Base-by-base conservation (phyloP, 2,888 invertebrate genomes). In the Hesperia comma region DNA sequence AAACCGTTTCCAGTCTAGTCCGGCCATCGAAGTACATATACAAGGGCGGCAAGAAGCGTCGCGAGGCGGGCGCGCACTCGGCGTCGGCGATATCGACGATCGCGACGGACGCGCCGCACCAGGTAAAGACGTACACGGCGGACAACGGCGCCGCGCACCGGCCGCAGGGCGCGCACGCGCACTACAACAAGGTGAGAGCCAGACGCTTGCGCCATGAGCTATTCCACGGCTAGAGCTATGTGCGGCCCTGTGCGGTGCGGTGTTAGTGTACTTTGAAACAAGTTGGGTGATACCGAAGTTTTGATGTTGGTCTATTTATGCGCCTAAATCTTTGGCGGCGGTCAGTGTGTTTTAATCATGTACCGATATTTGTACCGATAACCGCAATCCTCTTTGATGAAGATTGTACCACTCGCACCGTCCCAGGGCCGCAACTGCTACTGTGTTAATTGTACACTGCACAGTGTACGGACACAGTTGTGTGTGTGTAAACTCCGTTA, bases 111-210 rank as follows among this genome's bases (percentile, higher is more conserved):
- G 94, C 95, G 89, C 96, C 95, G 89, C 96, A 96, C 92, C 97
- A 97, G 96, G 98, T 98, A 94, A 97, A 97, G 94, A 97, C 98
- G 90, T 98, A 98, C 94, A 97, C 97, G 95, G 98, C 95, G 90
- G 95, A 95, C 93, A 97, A 98, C 94, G 97, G 97, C 89, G 96
- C 95, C 94, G 95, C 95, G 84, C 95, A 95, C 87, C 94, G 95
- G 79, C 95, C 94, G 93, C 89, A 80, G 93, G 96, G 96, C 86
- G 95, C 96, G 88, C 96, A 96, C 86, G 96, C 97, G 92, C 97
- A 96, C 92, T 97, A 97, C 93, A 97, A 97, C 94, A 97, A 97
- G 96, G 97, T 97, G 95, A 95, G 95, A 85, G 92, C 92, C 92
- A 91, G 92, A 92, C 92, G 84, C 63, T 51, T 51, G 51, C 51